Evolutionary conservation across 92 coral and sea anemone genomes (phyloP).

Genomic region (Actinostola sp.): DNA sequence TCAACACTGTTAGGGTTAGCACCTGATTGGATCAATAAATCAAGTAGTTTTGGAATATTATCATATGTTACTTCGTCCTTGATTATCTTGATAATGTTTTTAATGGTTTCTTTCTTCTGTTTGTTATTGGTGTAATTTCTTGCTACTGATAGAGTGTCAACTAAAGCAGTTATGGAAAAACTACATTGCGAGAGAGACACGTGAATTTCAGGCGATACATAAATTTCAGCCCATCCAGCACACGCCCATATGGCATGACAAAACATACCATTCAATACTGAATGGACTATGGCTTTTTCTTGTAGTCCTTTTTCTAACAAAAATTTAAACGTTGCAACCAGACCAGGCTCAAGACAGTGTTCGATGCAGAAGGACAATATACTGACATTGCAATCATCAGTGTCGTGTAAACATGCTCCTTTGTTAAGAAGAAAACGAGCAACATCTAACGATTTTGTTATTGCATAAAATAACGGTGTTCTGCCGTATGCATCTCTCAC

Average conservation of each 20-base stretch:
- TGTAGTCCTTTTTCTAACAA: not conserved
- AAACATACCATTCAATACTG: not conserved
- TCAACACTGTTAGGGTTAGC: constrained; percentile 37
- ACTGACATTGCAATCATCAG: not conserved
- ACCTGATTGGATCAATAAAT: constrained; percentile 13
- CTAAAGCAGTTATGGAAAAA: too few species aligned
- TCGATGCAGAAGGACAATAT: not conserved
- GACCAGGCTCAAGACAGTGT: not conserved
- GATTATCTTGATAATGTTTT: too few species aligned
- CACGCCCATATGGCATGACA: not conserved
- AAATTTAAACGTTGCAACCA: not conserved
- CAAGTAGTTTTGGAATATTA: not conserved
- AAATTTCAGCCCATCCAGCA: too few species aligned
- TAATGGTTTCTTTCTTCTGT: not conserved
- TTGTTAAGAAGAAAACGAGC: not conserved
- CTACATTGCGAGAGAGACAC: too few species aligned
- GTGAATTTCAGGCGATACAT: too few species aligned
- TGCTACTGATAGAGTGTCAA: too few species aligned
- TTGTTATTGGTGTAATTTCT: too few species aligned
- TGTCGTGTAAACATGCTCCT: not conserved
- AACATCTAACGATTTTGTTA: not conserved
- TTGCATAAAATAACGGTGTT: constrained; percentile 12
- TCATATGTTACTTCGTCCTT: too few species aligned
- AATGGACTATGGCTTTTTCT: not conserved
- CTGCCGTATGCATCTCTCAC: not conserved